Conservation (phyloP, 2,888 invertebrate species). For the Euphydryas editha region DNA sequence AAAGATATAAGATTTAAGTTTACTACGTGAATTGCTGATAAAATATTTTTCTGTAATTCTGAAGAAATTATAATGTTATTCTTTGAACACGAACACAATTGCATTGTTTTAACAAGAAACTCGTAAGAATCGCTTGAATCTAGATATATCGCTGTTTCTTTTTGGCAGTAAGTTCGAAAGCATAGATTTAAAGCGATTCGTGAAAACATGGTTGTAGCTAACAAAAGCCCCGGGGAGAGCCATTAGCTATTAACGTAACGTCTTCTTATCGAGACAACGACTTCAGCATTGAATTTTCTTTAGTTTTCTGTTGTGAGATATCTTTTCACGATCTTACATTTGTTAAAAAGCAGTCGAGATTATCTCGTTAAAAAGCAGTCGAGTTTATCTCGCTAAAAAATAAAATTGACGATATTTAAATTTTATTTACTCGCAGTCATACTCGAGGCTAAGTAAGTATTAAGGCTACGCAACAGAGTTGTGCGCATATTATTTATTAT, state of each 20-base stretch:
- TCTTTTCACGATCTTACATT: conserved; percentile 7
- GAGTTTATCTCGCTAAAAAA: too few relatives aligned
- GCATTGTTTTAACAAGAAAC: background rate
- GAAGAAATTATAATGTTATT: background rate
- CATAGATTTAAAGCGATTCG: conserved; percentile 65
- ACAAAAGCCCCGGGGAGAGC: conserved; percentile 60
- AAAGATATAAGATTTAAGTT: too few relatives aligned
- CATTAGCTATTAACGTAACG: conserved; percentile 67
- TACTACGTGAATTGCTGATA: too few relatives aligned
- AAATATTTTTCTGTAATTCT: background rate
- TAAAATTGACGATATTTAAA: too few relatives aligned
- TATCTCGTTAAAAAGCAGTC: background rate
- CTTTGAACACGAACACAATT: background rate
- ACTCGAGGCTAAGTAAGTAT: too few relatives aligned
- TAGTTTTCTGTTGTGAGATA: background rate
- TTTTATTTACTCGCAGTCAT: too few relatives aligned
- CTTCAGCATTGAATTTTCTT: conserved; percentile 8
- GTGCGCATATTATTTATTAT: too few relatives aligned
- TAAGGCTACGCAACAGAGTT: too few relatives aligned
- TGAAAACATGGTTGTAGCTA: conserved; percentile 59
- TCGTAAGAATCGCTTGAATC: background rate
- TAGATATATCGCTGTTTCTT: background rate
- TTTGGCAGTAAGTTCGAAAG: conserved; percentile 55
- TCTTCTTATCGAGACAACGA: conserved; percentile 70
- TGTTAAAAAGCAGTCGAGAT: background rate